Conservation (phyloP, 2,113 vertebrate genomes). For the Grammomys surdaster region DNA sequence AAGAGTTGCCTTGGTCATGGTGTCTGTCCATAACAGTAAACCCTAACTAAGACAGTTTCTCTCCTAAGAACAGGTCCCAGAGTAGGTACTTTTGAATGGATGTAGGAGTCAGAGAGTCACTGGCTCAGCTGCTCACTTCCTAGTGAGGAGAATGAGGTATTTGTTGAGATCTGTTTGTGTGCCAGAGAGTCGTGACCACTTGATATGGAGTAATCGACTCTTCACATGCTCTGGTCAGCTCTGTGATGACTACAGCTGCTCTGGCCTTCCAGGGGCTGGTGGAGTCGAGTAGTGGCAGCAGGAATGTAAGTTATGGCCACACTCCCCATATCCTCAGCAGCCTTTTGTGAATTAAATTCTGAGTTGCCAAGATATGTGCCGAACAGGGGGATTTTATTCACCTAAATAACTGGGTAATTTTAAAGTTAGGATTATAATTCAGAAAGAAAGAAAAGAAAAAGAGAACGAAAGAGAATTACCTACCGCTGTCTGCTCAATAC, state of each 20-base stretch:
- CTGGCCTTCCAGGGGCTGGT: not conserved
- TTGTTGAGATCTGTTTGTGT: not conserved
- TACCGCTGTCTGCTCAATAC: not conserved
- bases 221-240: not conserved
- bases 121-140: not conserved
- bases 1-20: too few relatives aligned
- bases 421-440: slow-evolving; percentile 47
- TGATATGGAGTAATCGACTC: not conserved
- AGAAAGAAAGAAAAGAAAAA: not conserved
- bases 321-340: not conserved
- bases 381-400: not conserved
- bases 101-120: not conserved
- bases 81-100: not conserved
- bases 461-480: not conserved
- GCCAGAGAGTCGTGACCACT: not conserved
- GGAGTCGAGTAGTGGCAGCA: not conserved
- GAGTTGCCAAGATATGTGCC: not conserved
- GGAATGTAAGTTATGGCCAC: not conserved
- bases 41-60: too few relatives aligned
- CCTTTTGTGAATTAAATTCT: not conserved
- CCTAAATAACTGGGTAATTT: not conserved
- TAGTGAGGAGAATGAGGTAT: not conserved
- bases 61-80: not conserved
- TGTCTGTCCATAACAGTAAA: too few relatives aligned
- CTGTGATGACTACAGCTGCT: not conserved